Evolutionary conservation across 2,113 vertebrate genomes (phyloP), one percentile per base, ranked within the genome.

Genomic region (Ochotona curzoniae): DNA sequence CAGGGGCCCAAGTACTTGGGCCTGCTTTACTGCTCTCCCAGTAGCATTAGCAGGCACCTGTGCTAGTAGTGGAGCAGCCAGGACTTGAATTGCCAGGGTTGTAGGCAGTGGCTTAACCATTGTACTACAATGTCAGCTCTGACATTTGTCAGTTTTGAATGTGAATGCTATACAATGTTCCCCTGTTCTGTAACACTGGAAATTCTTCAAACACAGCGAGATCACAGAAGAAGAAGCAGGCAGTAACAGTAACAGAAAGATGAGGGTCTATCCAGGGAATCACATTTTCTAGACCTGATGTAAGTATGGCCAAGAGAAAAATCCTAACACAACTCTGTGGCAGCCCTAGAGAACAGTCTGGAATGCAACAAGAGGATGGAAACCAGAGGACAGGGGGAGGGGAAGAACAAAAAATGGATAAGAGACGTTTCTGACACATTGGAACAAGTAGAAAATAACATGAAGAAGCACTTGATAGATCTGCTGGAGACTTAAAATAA

Each of bases 161-260:
- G 44, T 90, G 51, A 66, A 64, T 82, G 83, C 15, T 25, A 76
- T 84, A 32, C 71, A 75, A 81, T 94, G 61, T 54, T 47, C 71
- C 21, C 75, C 57, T 84, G 73, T 51, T 71, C 54, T 38, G n/a
- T 18, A 87, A 75, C 47, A 38, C 21, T 87, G 30, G 66, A 80
- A 94, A 80, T 66, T 70, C 73, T 87, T 87, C 73, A 78, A 38
- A 89, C 11, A 83, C 3, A 71, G 26, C 49, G 44, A 83, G 64
- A 23, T 63, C 71, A 88, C 67, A 91, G 70, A 79, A 26, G 13
- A 7, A 38, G 35, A 26, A 47, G 44, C 8, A 69, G 30, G 38
- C 8, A 28, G 79, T 10, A 70, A 32, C 30, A 60, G 38, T 23
- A 7, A 63, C 5, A 64, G n/a, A n/a, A n/a, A n/a, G n/a, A 38